A percentile compares a stretch with the other conserved stretches of the same genome.
phyloP scores from a whole-genome alignment of 2,888 invertebrate species.

The Malachius bipustulatus region DNA sequence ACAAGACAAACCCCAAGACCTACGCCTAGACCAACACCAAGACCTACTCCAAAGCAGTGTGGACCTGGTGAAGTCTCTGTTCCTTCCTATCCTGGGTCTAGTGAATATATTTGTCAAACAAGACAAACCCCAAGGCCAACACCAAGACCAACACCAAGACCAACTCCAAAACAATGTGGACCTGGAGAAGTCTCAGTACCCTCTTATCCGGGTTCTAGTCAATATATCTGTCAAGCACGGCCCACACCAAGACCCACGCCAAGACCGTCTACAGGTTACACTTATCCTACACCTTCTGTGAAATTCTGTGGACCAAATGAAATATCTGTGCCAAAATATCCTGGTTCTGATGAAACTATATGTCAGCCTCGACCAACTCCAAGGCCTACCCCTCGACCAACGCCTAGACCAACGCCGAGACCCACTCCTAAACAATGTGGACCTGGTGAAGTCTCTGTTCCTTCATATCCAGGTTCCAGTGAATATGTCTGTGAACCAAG shows the following conservation, averaged over 20 bases:
- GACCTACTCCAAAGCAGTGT: no score
- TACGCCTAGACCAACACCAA: conserved; percentile 16
- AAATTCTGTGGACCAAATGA: conserved; percentile 1
- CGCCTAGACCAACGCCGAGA: neutral
- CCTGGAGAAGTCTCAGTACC: neutral
- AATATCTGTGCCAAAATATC: conserved; percentile 6
- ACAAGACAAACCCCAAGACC: no score
- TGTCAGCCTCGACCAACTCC: neutral
- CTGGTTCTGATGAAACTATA: neutral
- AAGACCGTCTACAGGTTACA: conserved; percentile 2
- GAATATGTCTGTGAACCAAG: conserved; percentile 1
- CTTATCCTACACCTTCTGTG: neutral
- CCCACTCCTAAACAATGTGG: neutral
- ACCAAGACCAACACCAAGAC: conserved; percentile 12
- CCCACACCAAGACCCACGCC: neutral
- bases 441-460: neutral
- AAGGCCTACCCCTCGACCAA: conserved; percentile 1
- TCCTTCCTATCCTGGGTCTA: no score
- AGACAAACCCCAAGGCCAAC: no score
- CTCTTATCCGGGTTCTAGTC: neutral
- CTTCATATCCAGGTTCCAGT: neutral
- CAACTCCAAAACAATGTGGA: conserved; percentile 8
- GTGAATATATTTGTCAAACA: no score
- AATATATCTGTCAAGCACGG: neutral
- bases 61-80: no score